These are phyloP conservation scores for Myocastor coypus DNA, from an alignment of 2,113 vertebrate genomes.

Conservation along the genomic window DNA sequence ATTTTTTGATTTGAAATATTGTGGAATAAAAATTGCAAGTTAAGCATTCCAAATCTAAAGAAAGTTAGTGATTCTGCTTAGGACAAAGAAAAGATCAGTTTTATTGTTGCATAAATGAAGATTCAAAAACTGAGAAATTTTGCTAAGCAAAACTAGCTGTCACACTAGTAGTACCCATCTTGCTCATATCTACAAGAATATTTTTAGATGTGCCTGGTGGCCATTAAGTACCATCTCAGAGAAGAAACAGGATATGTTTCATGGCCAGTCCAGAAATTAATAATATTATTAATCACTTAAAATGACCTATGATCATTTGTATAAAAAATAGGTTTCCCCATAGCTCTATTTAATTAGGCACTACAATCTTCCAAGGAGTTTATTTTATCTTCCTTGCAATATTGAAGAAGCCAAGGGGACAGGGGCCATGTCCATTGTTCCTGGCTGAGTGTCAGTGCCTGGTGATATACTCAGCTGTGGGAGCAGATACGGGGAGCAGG, in stretches of 20 bases:
- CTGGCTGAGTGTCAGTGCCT: neutral
- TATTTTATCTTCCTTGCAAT: neutral
- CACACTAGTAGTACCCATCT: neutral
- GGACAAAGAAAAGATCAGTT: neutral
- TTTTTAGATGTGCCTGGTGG: neutral
- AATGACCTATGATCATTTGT: neutral
- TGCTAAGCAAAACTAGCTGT: neutral
- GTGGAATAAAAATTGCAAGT: neutral
- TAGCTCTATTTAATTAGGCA: neutral
- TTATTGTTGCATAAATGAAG: neutral
- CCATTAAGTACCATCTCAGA: neutral
- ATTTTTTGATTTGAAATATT: neutral
- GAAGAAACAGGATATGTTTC: neutral
- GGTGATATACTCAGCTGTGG: neutral
- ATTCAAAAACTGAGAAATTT: neutral
- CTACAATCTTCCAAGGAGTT: neutral
- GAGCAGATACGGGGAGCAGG: neutral
- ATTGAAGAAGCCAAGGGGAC: neutral
- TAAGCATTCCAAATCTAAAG: conserved; percentile 3
- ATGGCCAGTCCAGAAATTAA: neutral
- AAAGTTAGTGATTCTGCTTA: neutral
- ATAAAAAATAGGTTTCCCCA: neutral
- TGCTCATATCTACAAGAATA: neutral
- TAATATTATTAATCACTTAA: conserved; percentile 1
- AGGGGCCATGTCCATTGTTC: neutral